Evolutionary conservation across 2,888 invertebrate species (phyloP), one percentile per base, ranked within the genome.

Genomic region (Pachycephus smyrnensis): DNA sequence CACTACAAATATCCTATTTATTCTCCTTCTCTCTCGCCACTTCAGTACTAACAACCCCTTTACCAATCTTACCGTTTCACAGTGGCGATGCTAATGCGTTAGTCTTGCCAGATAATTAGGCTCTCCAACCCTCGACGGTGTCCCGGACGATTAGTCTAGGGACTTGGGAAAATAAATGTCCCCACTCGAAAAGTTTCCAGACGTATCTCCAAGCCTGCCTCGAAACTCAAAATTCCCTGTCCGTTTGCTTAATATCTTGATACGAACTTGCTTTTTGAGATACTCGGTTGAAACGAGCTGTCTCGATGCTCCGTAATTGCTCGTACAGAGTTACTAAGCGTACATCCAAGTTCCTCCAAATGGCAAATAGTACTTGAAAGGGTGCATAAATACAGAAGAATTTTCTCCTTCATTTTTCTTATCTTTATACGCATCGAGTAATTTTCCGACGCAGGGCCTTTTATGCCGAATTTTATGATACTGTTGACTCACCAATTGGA

Each of bases 1-100:
- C 1, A 23, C 23, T 55, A 55, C 55, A 55, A 23, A 55, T 55
- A 55, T 55, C 55, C 55, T 55, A 55, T 15, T 55, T 40, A 40
- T 23, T 23, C 4, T 40, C 23, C 9, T 2, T 9, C 23, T 23
- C 40, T 40, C 40, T 40, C 23, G 15, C 55, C 23, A 23, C 55
- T 55, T 55, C 55, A 9, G 9, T 23, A 55, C 55, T 23, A 23
- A 2, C 9, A 23, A 23, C 55, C 12, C 77, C 77, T 71, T 37
- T 69, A n/a, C 77, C 69, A 75, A 77, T 77, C 77, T 77, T 75
- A 75, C 36, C 75, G 68, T 75, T 77, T 75, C 40, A 77, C 75
- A 77, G 69, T 30, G 31, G 12, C 1, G 23, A 37, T 75, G 68
- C 69, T 40, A 77, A 69, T 71, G 77, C 74, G 74, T 40, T 77